phyloP scores from a whole-genome alignment of 2,797 vertebrate genomes.

The Miichthys miiuy region DNA sequence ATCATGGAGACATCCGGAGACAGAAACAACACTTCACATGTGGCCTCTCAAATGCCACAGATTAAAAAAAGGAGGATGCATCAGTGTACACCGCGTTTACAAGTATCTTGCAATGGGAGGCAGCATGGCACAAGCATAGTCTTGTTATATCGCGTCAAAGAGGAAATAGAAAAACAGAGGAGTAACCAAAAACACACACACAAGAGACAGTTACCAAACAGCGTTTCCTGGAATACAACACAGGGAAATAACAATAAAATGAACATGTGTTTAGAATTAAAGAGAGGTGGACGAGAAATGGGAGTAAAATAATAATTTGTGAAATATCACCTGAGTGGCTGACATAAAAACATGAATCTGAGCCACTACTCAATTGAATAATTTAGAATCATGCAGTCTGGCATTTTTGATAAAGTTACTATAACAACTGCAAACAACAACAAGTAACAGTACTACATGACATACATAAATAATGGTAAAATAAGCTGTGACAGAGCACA shows the following conservation, averaged over 20 bases:
- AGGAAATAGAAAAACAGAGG: background rate
- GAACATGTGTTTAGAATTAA: background rate
- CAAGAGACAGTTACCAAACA: background rate
- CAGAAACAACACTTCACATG: slow-evolving; percentile 13
- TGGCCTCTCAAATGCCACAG: slow-evolving; percentile 15
- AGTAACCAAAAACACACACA: background rate
- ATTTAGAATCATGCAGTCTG: slow-evolving; percentile 27
- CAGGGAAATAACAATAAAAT: background rate
- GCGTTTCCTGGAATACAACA: background rate
- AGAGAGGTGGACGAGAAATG: background rate
- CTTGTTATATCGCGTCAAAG: background rate
- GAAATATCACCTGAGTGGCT: slow-evolving; percentile 17
- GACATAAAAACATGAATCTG: slow-evolving; percentile 7
- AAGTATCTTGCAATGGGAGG: slow-evolving; percentile 2
- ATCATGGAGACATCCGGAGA: slow-evolving; percentile 11
- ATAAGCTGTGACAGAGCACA: slow-evolving; percentile 11
- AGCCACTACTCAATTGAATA: slow-evolving; percentile 21
- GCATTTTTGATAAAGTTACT: slow-evolving; percentile 10
- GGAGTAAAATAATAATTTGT: slow-evolving; percentile 17
- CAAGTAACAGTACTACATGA: slow-evolving; percentile 1
- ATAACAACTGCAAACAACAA: slow-evolving; percentile 26
- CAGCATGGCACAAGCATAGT: background rate
- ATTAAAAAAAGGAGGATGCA: slow-evolving; percentile 11
- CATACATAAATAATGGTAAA: background rate
- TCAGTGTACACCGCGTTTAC: slow-evolving; percentile 18